Evolutionary conservation across 2,113 vertebrate genomes (phyloP), one percentile per base, ranked within the genome.

Genomic region (Copsychus sechellarum): DNA sequence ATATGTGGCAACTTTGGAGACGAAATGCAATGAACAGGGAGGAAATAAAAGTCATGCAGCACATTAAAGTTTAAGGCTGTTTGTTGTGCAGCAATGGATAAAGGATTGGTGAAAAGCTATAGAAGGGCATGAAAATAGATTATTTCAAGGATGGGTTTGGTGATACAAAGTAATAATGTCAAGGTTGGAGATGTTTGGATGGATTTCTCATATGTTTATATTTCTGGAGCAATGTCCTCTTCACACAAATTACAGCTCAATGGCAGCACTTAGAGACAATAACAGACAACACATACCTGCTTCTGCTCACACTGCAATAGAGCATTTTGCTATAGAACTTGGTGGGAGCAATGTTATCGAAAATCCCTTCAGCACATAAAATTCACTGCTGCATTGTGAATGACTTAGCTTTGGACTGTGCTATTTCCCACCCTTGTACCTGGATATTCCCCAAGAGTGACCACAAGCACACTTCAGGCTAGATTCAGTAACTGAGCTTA

Each of bases 11-110:
- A 81, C 66, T 96, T 94, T 90, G 54, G 82, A 66, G 77, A 74
- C 24, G 13, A 86, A 96, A 91, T 62, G 61, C 50, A 58, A 29
- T 74, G 72, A 96, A 90, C 5, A 76, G 71, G 48, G 24, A 92
- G 66, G 86, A 95, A 90, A 93, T 93, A 88, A 90, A 96, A 96
- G 76, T 95, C 81, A 53, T 77, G 26, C 53, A 88, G 25, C 48
- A 78, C 40, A 83, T 88, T 90, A 94, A 95, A 81, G 67, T 95
- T 94, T 93, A 78, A 86, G 84, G 48, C 33, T 93, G 76, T 94
- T 95, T 90, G 71, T 48, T 92, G 64, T 65, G 73, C 81, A 79
- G 82, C 26, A 60, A 9, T 66, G 71, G 58, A 92, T 89, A 83
- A 88, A 93, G 40, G 14, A 70, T 60, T 58, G 73, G 36, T 56